These are phyloP conservation scores for Pluvianellus socialis DNA, from an alignment of 2,113 vertebrate genomes.

Conservation along the genomic window DNA sequence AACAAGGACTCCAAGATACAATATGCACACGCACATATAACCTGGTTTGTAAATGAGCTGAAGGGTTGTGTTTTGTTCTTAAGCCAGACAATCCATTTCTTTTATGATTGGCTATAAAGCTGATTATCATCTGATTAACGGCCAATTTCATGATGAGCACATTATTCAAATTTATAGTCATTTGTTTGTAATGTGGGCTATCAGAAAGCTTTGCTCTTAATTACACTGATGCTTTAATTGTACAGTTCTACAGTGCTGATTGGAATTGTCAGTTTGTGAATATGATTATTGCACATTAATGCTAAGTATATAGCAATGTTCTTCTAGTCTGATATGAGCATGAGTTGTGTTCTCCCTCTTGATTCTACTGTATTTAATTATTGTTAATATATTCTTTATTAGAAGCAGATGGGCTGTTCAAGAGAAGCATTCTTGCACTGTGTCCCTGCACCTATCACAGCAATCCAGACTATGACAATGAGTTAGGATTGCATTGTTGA, in stretches of 20 bases:
- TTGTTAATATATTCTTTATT: background rate
- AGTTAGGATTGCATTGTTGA: background rate
- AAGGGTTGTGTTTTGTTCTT: background rate
- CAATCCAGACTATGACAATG: background rate
- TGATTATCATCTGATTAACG: constrained; percentile 11
- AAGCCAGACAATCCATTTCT: background rate
- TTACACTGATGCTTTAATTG: constrained; percentile 30
- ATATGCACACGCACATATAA: background rate
- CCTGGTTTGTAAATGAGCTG: background rate
- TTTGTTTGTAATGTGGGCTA: background rate
- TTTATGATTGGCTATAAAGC: background rate
- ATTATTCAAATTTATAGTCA: constrained; percentile 1
- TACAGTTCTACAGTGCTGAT: constrained; percentile 4
- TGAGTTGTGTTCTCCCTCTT: background rate
- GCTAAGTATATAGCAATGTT: constrained; percentile 7
- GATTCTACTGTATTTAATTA: constrained; percentile 34
- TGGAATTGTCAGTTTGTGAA: constrained; percentile 33
- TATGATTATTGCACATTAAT: constrained; percentile 30
- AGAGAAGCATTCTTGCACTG: background rate
- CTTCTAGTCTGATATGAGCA: background rate
- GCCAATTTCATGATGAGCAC: background rate
- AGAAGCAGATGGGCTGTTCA: constrained; percentile 1
- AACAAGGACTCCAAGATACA: background rate
- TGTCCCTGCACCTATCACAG: background rate
- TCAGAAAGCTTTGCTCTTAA: constrained; percentile 30